Conservation (phyloP, 2,888 invertebrate species). For the Philereme vetulata region DNA sequence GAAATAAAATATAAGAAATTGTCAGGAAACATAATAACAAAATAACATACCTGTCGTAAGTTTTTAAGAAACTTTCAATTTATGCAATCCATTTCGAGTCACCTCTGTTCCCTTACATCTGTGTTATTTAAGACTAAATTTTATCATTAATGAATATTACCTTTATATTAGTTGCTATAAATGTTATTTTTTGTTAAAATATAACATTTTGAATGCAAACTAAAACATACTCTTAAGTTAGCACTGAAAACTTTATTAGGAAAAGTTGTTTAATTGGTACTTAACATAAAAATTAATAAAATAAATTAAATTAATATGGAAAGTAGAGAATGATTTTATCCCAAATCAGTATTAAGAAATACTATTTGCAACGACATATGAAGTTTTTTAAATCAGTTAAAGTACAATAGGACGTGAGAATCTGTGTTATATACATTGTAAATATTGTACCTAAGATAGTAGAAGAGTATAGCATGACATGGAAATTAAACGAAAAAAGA, state of each 20-base stretch:
- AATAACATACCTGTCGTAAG: no score
- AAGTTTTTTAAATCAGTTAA: slow-evolving; percentile 22
- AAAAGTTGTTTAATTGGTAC: slow-evolving; percentile 22
- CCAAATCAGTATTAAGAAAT: slow-evolving; percentile 59
- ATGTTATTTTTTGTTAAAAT: background rate
- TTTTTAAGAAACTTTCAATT: background rate
- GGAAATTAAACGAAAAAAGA: background rate
- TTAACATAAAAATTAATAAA: slow-evolving; percentile 6
- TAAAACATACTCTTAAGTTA: background rate
- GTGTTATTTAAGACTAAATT: background rate
- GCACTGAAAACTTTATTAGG: slow-evolving; percentile 2
- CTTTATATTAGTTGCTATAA: background rate
- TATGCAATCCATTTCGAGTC: background rate
- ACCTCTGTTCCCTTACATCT: background rate
- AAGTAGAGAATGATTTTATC: background rate
- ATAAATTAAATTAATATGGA: background rate
- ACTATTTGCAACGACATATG: slow-evolving; percentile 36
- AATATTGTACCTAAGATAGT: slow-evolving; percentile 42
- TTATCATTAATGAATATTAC: background rate
- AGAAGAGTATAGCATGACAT: slow-evolving; percentile 46
- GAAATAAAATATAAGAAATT: background rate
- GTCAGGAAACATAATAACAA: no score
- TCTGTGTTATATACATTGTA: slow-evolving; percentile 57
- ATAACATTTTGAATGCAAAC: background rate
- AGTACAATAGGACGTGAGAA: slow-evolving; percentile 55